Percentiles rank a stretch among this genome's conserved stretches.
Evolutionary conservation across 2,113 vertebrate species (phyloP).

Genomic region (Speoplatyrhinus poulsoni): DNA sequence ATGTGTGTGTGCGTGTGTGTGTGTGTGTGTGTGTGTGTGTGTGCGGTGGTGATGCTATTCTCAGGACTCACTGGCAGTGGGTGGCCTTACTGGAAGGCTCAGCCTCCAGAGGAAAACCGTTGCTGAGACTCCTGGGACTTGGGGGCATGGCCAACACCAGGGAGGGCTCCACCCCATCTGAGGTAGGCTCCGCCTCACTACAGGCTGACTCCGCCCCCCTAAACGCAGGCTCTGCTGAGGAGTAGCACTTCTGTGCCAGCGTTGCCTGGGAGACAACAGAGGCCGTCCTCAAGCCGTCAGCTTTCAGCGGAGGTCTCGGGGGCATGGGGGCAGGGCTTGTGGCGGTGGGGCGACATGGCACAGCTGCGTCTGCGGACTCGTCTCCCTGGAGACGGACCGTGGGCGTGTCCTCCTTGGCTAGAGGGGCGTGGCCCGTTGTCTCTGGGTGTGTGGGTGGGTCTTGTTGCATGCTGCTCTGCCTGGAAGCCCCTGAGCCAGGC

Average conservation of each 20-base stretch:
- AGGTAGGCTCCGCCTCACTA: neutral
- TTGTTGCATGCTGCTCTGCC: conserved; percentile 73
- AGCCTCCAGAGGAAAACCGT: conserved; percentile 64
- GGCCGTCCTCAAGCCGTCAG: conserved; percentile 62
- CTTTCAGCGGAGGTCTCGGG: conserved; percentile 68
- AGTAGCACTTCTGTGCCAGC: conserved; percentile 69
- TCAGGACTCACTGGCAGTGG: conserved; percentile 65
- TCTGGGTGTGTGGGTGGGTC: conserved; percentile 53
- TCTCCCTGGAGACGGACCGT: conserved; percentile 25
- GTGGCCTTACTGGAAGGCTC: conserved; percentile 59
- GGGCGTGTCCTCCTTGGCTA: conserved; percentile 38
- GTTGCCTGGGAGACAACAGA: conserved; percentile 66
- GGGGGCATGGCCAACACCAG: conserved; percentile 45
- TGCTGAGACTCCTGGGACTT: conserved; percentile 72
- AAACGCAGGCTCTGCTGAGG: conserved; percentile 36
- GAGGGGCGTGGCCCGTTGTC: conserved; percentile 35
- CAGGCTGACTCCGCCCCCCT: neutral
- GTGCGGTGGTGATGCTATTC: conserved; percentile 5
- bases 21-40: conserved; percentile 9
- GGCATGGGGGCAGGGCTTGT: conserved; percentile 26
- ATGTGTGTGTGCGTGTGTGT: neutral
- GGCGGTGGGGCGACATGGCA: conserved; percentile 55
- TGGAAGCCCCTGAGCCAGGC: conserved; percentile 64
- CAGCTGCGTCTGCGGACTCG: conserved; percentile 24
- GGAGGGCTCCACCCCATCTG: conserved; percentile 33